Conservation (phyloP, 2,888 invertebrate species). For the Ichneumon xanthorius region DNA sequence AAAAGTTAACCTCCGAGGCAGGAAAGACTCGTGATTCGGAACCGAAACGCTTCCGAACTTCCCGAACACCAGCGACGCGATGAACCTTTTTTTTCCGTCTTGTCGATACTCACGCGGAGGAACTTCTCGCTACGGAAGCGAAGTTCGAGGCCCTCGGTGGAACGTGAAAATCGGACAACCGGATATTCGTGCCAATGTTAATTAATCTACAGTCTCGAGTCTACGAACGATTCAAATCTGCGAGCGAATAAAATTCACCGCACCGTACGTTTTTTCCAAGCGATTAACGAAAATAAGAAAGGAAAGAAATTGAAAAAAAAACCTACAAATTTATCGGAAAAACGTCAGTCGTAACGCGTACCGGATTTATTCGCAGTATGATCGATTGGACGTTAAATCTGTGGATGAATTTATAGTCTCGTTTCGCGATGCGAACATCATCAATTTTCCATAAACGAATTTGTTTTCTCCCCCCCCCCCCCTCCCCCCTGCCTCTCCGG, state of each 20-base stretch:
- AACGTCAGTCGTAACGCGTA: background rate
- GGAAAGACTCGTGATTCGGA: background rate
- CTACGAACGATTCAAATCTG: background rate
- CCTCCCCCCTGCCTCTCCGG: background rate
- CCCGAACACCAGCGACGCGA: background rate
- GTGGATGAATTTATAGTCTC: constrained; percentile 36
- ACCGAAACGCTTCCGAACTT: background rate
- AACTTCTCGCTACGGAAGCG: background rate
- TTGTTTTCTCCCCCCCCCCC: constrained; percentile 13
- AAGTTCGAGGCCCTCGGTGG: background rate
- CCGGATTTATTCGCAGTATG: constrained; percentile 17
- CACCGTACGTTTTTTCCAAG: background rate
- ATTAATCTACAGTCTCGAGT: constrained; percentile 25
- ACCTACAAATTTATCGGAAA: constrained; percentile 12
- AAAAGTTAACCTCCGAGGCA: background rate
- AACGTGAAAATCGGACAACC: constrained; percentile 18
- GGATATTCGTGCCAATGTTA: constrained; percentile 29
- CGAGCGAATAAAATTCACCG: background rate
- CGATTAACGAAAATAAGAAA: background rate
- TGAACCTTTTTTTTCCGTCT: background rate
- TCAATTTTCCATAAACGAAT: constrained; percentile 53
- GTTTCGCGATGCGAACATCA: constrained; percentile 39
- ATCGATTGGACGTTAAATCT: constrained; percentile 23
- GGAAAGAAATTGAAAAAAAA: background rate
- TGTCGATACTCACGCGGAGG: background rate